Conservation (phyloP, 2,797 vertebrate genomes). For the Eidolon dupreanum region DNA sequence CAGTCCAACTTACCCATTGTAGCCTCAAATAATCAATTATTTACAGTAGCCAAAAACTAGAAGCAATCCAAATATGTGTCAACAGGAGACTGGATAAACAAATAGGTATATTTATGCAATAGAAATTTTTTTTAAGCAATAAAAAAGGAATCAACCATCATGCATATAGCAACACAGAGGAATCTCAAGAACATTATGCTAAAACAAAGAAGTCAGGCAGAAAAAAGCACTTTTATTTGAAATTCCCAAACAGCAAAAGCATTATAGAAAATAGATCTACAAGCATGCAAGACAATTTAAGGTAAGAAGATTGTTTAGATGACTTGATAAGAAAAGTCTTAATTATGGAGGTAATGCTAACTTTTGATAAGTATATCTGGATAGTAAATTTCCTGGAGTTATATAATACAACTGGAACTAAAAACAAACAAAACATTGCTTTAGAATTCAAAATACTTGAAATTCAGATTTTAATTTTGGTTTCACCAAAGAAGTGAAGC, state of each 20-base stretch:
- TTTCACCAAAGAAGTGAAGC: background rate
- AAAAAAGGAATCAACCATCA: background rate
- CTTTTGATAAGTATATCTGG: background rate
- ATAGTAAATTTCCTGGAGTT: background rate
- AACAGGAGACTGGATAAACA: background rate
- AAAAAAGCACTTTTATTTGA: background rate
- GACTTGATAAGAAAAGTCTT: background rate
- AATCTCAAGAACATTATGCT: background rate
- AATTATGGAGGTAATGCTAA: background rate
- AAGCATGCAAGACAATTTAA: background rate
- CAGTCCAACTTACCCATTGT: background rate
- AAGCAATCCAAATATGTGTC: background rate
- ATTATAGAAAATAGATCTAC: background rate
- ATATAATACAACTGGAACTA: background rate
- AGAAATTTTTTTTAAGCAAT: background rate
- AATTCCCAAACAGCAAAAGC: background rate
- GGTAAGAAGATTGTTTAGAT: background rate
- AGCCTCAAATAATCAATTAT: background rate
- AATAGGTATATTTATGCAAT: background rate
- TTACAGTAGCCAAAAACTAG: background rate
- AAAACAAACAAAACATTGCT: background rate
- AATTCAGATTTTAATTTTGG: background rate
- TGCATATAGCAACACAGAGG: background rate
- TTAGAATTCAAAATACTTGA: background rate
- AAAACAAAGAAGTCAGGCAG: background rate